Conservation (phyloP, 2,888 invertebrate genomes). For the Erebia aethiops region DNA sequence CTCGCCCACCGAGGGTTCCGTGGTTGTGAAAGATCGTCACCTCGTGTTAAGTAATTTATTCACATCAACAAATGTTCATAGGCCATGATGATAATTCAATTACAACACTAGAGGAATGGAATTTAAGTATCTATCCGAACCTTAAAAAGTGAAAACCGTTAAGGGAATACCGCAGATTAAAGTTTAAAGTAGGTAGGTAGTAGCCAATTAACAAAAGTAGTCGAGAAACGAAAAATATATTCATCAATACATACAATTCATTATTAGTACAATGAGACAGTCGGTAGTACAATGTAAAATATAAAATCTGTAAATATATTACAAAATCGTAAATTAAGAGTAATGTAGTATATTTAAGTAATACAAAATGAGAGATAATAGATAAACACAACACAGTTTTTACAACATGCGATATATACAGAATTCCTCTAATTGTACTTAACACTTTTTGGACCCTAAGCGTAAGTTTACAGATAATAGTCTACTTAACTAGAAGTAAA, state of each 20-base stretch:
- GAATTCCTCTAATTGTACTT: conserved; percentile 11
- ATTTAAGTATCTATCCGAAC: no score
- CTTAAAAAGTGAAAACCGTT: no score
- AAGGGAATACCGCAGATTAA: no score
- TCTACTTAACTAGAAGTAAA: neutral
- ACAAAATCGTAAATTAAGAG: conserved; percentile 11
- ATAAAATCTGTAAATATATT: conserved; percentile 23
- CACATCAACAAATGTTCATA: no score
- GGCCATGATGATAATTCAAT: no score
- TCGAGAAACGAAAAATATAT: neutral
- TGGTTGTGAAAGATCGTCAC: no score
- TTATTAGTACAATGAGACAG: conserved; percentile 2
- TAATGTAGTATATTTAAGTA: neutral
- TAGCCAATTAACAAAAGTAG: neutral
- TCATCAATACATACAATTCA: neutral
- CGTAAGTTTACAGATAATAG: conserved; percentile 15
- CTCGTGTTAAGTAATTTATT: no score
- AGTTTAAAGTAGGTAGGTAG: neutral
- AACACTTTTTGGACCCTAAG: conserved; percentile 39
- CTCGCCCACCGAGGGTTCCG: no score
- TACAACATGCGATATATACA: conserved; percentile 11
- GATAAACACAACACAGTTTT: conserved; percentile 4
- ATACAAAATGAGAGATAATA: neutral
- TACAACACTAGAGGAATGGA: no score
- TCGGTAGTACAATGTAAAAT: conserved; percentile 10